Evolutionary conservation across 2,113 vertebrate species (phyloP).

Genomic region (Lynx canadensis): DNA sequence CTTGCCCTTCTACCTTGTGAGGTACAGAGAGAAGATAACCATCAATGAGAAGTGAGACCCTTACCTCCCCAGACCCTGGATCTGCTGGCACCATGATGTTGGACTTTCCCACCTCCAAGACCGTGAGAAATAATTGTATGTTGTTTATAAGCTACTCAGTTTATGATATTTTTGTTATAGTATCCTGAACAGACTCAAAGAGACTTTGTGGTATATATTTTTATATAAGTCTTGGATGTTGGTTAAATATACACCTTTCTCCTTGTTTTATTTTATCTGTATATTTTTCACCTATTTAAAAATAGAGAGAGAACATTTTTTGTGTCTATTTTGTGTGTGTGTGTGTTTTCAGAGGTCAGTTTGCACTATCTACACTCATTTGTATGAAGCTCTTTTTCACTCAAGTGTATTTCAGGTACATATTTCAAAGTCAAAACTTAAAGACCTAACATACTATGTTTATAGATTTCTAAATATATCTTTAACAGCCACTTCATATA

Average conservation of each 20-base stretch:
- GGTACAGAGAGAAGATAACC: neutral
- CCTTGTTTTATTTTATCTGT: neutral
- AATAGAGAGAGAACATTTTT: neutral
- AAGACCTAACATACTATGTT: neutral
- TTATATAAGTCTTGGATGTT: neutral
- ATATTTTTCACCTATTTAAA: neutral
- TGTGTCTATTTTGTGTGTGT: neutral
- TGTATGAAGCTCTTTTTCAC: neutral
- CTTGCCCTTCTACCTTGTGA: neutral
- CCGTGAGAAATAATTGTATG: neutral
- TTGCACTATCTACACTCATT: neutral
- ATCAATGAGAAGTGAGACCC: neutral
- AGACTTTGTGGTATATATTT: neutral
- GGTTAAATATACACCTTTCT: neutral
- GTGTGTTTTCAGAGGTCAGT: neutral
- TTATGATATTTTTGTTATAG: neutral
- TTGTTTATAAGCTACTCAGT: neutral
- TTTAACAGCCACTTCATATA: neutral
- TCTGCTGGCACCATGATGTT: neutral
- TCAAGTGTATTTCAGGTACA: neutral
- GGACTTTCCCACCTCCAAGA: neutral
- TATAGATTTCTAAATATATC: constrained; percentile 26
- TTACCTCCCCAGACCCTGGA: neutral
- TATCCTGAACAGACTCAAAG: neutral
- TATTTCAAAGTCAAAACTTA: neutral